These are phyloP conservation scores for Nautilus pompilius DNA, from an alignment of 1,140 invertebrate species.

Conservation along the genomic window DNA sequence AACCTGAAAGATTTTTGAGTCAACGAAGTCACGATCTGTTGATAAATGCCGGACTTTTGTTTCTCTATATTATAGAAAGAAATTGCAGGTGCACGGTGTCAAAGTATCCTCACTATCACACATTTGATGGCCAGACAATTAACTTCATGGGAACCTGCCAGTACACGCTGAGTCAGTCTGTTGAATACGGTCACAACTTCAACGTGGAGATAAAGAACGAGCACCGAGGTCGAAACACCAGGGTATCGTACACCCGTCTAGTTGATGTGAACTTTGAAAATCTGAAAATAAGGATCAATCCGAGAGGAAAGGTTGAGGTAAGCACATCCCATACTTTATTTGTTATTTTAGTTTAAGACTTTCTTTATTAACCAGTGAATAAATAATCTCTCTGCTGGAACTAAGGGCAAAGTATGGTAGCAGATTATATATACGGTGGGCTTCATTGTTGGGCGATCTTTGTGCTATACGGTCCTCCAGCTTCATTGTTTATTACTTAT, in stretches of 20 bases:
- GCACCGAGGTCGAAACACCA: conserved; percentile 11
- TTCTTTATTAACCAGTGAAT: too few relatives aligned
- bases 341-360: too few relatives aligned
- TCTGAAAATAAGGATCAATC: conserved; percentile 76
- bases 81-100: conserved; percentile 87
- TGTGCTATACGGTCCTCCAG: too few relatives aligned
- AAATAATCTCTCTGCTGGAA: too few relatives aligned
- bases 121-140: conserved; percentile 87
- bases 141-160: conserved; percentile 68
- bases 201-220: conserved; percentile 83
- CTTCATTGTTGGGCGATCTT: too few relatives aligned
- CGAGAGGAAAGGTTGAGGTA: conserved; percentile 78
- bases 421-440: too few relatives aligned
- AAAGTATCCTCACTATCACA: conserved; percentile 88
- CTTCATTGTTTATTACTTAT: too few relatives aligned
- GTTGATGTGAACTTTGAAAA: conserved; percentile 60
- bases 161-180: conserved; percentile 46
- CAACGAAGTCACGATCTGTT: too few relatives aligned
- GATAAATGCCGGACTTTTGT: too few relatives aligned
- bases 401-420: too few relatives aligned
- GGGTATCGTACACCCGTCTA: conserved; percentile 16
- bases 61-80: too few relatives aligned
- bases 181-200: conserved; percentile 61
- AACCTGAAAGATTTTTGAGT: too few relatives aligned
- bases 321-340: conserved; percentile 48